Base-by-base conservation (phyloP, 2,113 vertebrate genomes). In the Clarias macrocephalus region DNA sequence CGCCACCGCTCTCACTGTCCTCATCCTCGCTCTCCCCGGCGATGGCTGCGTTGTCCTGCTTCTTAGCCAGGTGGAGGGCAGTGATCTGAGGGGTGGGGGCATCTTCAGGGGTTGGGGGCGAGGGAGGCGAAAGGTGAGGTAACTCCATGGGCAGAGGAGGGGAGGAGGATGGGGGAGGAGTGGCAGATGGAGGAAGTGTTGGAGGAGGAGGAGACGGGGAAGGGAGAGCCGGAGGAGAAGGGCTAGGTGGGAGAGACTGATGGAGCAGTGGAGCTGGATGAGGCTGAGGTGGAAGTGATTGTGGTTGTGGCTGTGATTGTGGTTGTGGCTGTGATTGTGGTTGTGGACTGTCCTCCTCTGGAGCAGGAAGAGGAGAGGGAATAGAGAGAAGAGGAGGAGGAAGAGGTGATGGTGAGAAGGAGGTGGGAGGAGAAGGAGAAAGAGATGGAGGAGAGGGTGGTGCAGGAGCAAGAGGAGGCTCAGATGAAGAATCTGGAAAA, bases 11-110 rank as follows among this genome's bases (percentile, higher is more conserved):
- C 92, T 97, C 97, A 0, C 95, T 96, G 1, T 96, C 96, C 73
- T 97, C 97, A 86, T 97, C 96, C 0, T 97, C 97, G 0, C 96
- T 97, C 92, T 97, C 96, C 0, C 96, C 96, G 0, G 96, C 96
- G 4, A 97, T 95, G 9, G 97, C 97, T 0, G 96, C 96, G 0
- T 96, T 95, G 5, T 95, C 93, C 91, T 98, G 97, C 91, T 97
- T 97, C 93, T 97, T 97, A 70, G 97, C 97, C 87, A 97, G 91
- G 91, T 97, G 97, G 63, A 98, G 94, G 1, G 97, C 96, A 68
- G 95, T 94, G 10, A 95, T 93, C 88, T 95, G 94, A 42, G 94
- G 90, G 0, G 91, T 80, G 0, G 90, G 92, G 57, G 92, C 88
- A n/a, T 95, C 95, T 76, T 96, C 95, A 0, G 95, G 95, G n/a